Evolutionary conservation across 2,888 invertebrate genomes (phyloP).

Genomic region (Micoletzkya japonica): DNA sequence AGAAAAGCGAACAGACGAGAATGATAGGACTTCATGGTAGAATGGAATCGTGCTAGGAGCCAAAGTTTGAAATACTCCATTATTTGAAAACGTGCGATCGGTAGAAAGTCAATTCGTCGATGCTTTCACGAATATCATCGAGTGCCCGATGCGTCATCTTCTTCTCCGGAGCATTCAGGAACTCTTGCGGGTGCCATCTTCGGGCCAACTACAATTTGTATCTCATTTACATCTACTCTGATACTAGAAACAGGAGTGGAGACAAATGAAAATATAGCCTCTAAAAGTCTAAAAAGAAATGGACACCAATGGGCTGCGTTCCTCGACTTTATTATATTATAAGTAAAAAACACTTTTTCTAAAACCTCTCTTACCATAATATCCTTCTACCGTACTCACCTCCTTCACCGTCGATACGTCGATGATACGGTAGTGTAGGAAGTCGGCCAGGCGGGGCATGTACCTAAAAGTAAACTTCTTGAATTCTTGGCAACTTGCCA

Average conservation of each 20-base stretch:
- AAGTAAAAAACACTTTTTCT: not conserved
- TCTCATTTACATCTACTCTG: too few species aligned
- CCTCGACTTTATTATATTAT: not conserved
- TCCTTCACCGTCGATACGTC: constrained; percentile 91
- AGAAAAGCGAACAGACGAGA: too few species aligned
- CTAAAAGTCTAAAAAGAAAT: not conserved
- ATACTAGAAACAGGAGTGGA: too few species aligned
- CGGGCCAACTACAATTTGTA: constrained; percentile 45
- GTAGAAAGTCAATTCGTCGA: constrained; percentile 79
- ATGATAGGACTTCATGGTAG: too few species aligned
- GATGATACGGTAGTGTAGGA: constrained; percentile 87
- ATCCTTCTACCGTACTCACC: constrained; percentile 66
- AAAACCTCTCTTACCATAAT: not conserved
- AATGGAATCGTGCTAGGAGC: too few species aligned
- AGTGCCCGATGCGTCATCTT: constrained; percentile 66
- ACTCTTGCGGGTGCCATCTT: constrained; percentile 74
- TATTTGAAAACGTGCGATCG: constrained; percentile 73
- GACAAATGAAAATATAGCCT: too few species aligned
- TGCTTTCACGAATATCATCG: constrained; percentile 74
- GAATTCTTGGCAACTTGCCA: not conserved
- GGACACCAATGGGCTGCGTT: not conserved
- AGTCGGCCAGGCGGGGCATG: constrained; percentile 79
- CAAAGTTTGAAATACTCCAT: too few species aligned
- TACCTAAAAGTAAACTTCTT: constrained; percentile 69
- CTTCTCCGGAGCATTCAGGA: constrained; percentile 62